These are phyloP conservation scores for Amblyopsis hoosieri DNA, from an alignment of 2,797 vertebrate genomes.

Conservation along the genomic window DNA sequence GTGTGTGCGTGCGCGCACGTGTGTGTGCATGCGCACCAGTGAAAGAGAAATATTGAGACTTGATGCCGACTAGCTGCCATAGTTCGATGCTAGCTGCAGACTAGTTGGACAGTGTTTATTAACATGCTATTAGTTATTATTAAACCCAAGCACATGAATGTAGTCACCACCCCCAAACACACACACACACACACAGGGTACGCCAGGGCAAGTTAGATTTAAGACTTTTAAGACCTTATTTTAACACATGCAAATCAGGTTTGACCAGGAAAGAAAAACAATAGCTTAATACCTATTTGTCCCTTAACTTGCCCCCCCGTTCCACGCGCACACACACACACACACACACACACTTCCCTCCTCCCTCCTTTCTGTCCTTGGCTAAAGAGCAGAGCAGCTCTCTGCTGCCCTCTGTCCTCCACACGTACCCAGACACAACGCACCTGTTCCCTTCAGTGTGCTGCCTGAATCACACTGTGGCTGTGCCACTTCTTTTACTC, in stretches of 20 bases:
- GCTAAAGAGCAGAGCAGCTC: not conserved
- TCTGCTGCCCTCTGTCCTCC: conserved; percentile 13
- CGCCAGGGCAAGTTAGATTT: too few species aligned
- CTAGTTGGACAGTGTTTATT: conserved; percentile 48
- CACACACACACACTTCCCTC: too few species aligned
- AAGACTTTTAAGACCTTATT: too few species aligned
- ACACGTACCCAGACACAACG: conserved; percentile 22
- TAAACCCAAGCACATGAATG: conserved; percentile 13
- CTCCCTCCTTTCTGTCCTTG: not conserved
- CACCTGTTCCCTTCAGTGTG: conserved; percentile 6
- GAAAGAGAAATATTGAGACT: conserved; percentile 3
- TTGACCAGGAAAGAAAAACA: conserved; percentile 27
- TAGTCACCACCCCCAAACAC: not conserved
- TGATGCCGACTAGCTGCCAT: too few species aligned
- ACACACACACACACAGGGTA: not conserved
- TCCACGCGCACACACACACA: not conserved
- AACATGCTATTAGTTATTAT: conserved; percentile 62
- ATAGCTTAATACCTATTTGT: not conserved
- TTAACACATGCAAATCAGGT: conserved; percentile 6
- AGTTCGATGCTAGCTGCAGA: too few species aligned
- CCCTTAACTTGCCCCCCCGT: not conserved
- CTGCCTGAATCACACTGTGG: too few species aligned
- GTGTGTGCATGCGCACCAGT: conserved; percentile 13
- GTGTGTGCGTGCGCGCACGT: conserved; percentile 11
- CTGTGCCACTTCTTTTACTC: too few species aligned